Percentiles rank a stretch among this genome's conserved stretches.
Conservation (phyloP, 2,113 vertebrate species). For the Empidonax alnorum region DNA sequence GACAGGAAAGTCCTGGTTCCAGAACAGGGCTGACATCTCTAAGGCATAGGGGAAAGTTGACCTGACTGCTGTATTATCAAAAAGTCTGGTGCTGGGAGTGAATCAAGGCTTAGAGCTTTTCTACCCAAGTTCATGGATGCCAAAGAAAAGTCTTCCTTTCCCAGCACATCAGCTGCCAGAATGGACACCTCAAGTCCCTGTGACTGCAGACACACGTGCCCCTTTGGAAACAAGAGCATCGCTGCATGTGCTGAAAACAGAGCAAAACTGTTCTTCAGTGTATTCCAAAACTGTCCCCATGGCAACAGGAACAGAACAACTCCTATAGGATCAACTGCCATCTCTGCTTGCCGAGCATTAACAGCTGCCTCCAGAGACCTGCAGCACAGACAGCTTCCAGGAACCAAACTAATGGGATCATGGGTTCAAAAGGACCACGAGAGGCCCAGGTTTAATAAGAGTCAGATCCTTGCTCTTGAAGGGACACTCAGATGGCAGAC, state of each 20-base stretch:
- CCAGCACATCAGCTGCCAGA: not conserved
- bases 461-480: not conserved
- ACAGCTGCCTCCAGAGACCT: not conserved
- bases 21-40: not conserved
- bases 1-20: not conserved
- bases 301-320: not conserved
- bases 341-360: not conserved
- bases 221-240: not conserved
- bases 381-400: conserved; percentile 7
- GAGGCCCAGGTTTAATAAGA: not conserved
- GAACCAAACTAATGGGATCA: not conserved
- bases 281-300: not conserved
- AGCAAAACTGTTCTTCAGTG: not conserved
- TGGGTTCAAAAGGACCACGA: not conserved
- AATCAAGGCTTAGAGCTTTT: not conserved
- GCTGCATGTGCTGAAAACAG: not conserved
- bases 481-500: not conserved
- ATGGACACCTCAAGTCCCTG: not conserved
- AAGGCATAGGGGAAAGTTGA: not conserved
- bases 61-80: not conserved
- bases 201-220: not conserved
- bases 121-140: not conserved
- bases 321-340: not conserved
- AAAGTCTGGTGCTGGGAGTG: not conserved
- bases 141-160: not conserved